These are phyloP conservation scores for Mythimna ferrago DNA, from an alignment of 2,888 invertebrate genomes.

Conservation along the genomic window DNA sequence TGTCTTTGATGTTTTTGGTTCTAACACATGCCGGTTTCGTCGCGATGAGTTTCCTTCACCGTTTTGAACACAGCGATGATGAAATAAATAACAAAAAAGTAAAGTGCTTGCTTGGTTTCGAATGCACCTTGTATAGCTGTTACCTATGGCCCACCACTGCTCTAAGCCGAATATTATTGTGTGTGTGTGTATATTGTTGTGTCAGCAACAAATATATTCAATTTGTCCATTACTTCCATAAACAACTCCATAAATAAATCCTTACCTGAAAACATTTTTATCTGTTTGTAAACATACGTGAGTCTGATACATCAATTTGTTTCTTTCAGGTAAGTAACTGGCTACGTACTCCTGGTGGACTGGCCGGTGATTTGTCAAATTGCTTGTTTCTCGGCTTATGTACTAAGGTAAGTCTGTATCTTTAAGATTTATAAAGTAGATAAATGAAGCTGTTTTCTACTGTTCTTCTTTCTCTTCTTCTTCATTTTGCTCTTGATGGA, in stretches of 20 bases:
- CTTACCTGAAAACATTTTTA: not conserved
- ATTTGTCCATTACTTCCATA: constrained; percentile 3
- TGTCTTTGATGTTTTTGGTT: no score
- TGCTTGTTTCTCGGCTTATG: not conserved
- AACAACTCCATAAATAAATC: constrained; percentile 22
- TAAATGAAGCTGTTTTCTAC: not conserved
- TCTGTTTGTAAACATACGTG: not conserved
- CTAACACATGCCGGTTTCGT: no score
- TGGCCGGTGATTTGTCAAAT: constrained; percentile 37
- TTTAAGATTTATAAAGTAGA: constrained; percentile 17
- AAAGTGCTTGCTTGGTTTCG: no score
- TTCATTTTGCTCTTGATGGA: no score
- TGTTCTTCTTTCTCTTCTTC: no score
- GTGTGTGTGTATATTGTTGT: no score
- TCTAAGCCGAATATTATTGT: not conserved
- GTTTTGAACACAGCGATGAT: no score
- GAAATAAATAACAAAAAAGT: no score
- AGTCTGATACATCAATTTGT: constrained; percentile 22
- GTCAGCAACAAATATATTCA: not conserved
- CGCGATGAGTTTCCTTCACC: no score
- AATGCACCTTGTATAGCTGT: no score
- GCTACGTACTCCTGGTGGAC: constrained; percentile 5
- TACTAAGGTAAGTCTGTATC: constrained; percentile 50
- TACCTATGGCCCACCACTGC: no score
- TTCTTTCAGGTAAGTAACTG: constrained; percentile 63